Evolutionary conservation across 2,797 vertebrate species (phyloP).

Genomic region (Nannoperca obscura): DNA sequence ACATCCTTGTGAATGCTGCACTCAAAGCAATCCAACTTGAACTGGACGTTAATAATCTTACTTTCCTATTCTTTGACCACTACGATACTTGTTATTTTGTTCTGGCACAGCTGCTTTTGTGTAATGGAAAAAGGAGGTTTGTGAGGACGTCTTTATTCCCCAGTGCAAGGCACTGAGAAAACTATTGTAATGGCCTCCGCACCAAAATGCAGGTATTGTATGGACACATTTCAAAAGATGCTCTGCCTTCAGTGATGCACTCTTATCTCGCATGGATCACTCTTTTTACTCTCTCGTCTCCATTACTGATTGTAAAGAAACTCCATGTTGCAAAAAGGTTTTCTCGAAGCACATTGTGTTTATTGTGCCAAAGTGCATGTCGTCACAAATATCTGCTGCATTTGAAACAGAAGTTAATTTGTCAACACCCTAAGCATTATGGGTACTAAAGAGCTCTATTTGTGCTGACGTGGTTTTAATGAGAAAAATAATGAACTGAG

Average conservation of each 20-base stretch:
- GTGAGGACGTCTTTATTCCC: not conserved
- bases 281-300: not conserved
- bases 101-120: not conserved
- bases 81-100: not conserved
- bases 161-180: not conserved
- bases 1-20: not conserved
- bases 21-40: not conserved
- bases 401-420: not conserved
- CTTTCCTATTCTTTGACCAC: not conserved
- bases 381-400: not conserved
- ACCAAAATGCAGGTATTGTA: not conserved
- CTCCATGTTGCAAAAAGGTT: not conserved
- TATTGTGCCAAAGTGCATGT: not conserved
- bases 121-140: not conserved
- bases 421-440: not conserved
- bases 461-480: slow-evolving; percentile 1
- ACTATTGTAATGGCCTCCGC: not conserved
- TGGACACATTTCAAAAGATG: not conserved
- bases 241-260: not conserved
- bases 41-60: not conserved
- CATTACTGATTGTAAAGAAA: not conserved
- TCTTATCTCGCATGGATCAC: not conserved
- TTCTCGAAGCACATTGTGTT: not conserved
- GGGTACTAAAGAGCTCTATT: not conserved
- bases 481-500: not conserved